Evolutionary conservation across 2,797 vertebrate species (phyloP).

Genomic region (Spizella passerina): DNA sequence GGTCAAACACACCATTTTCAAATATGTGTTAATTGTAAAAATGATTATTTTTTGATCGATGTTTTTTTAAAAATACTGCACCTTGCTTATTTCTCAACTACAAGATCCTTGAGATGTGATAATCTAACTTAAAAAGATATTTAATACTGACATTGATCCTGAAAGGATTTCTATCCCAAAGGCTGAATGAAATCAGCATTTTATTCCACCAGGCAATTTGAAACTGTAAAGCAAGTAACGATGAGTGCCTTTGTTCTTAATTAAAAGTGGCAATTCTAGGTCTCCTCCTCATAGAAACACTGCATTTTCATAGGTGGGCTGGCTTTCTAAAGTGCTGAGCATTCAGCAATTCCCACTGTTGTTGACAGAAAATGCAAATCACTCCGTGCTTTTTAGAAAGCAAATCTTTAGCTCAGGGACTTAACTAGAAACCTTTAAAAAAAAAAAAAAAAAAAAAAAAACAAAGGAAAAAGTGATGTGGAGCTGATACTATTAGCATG

Average conservation of each 20-base stretch:
- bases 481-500: neutral
- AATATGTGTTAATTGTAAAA: neutral
- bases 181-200: slow-evolving; percentile 14
- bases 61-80: neutral
- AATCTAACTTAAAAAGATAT: neutral
- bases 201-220: slow-evolving; percentile 22
- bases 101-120: neutral
- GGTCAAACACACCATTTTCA: neutral
- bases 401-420: neutral
- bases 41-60: neutral
- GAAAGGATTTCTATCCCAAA: neutral
- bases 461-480: neutral
- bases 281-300: neutral
- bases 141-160: neutral
- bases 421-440: neutral
- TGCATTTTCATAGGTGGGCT: slow-evolving; percentile 39
- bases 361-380: slow-evolving; percentile 51
- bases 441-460: neutral
- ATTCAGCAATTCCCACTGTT: slow-evolving; percentile 29
- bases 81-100: neutral
- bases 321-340: slow-evolving; percentile 20
- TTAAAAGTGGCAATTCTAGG: slow-evolving; percentile 56
- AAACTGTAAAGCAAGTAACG: slow-evolving; percentile 17
- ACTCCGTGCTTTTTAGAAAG: neutral
- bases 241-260: slow-evolving; percentile 42